These are phyloP conservation scores for Electrona antarctica DNA, from an alignment of 2,113 vertebrate genomes.

Conservation along the genomic window DNA sequence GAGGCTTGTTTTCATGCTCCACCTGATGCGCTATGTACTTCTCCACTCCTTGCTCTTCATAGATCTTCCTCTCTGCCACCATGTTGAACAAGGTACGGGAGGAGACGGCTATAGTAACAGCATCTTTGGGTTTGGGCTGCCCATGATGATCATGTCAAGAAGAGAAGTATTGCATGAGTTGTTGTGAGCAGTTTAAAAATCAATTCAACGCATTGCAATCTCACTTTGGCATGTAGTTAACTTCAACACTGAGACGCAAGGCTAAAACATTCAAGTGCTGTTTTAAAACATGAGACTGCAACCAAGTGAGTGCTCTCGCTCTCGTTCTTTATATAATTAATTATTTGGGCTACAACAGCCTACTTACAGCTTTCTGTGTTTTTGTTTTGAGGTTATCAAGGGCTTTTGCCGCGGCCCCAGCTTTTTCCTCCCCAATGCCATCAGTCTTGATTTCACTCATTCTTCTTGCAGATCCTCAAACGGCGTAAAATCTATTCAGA, in stretches of 20 bases:
- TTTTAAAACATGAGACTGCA: too few relatives aligned
- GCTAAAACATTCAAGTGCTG: too few relatives aligned
- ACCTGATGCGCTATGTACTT: conserved; percentile 88
- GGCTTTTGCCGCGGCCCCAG: conserved; percentile 80
- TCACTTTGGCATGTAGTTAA: too few relatives aligned
- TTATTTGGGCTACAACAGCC: neutral
- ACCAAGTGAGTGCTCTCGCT: too few relatives aligned
- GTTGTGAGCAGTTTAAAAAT: too few relatives aligned
- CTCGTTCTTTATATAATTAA: too few relatives aligned
- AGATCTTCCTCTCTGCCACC: conserved; percentile 86
- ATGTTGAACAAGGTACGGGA: conserved; percentile 91
- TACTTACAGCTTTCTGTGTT: conserved; percentile 83
- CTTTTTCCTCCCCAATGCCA: conserved; percentile 56
- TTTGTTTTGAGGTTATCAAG: conserved; percentile 79
- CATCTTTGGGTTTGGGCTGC: conserved; percentile 88
- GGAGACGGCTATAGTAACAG: conserved; percentile 92
- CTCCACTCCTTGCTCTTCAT: conserved; percentile 87
- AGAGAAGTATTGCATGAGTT: too few relatives aligned
- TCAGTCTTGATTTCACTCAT: conserved; percentile 68
- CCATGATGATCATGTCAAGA: neutral
- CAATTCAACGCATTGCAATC: too few relatives aligned
- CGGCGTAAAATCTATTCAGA: too few relatives aligned
- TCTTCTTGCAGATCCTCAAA: neutral
- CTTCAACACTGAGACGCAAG: too few relatives aligned
- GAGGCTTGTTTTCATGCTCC: conserved; percentile 83